phyloP scores from a whole-genome alignment of 2,113 vertebrate species.

The Melanerpes formicivorus region DNA sequence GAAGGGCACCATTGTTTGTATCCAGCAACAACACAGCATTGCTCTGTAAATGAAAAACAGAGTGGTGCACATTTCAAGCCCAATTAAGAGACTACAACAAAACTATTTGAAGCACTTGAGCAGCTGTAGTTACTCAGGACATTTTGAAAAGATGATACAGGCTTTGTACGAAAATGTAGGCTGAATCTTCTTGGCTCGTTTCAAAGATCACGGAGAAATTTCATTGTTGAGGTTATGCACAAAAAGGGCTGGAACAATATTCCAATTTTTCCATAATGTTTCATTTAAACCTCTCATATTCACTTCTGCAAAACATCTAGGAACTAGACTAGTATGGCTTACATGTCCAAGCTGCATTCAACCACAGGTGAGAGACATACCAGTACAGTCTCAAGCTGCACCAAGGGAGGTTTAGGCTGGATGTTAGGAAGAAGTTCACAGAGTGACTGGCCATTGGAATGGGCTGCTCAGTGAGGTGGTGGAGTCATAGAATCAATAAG shows the following conservation, averaged over 20 bases:
- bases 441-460: too few species aligned
- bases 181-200: not conserved
- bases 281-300: not conserved
- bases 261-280: not conserved
- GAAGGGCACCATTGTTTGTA: constrained; percentile 79
- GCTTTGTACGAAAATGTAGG: not conserved
- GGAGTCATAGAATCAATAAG: too few species aligned
- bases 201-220: not conserved
- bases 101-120: not conserved
- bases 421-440: too few species aligned
- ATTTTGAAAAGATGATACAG: not conserved
- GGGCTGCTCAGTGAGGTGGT: too few species aligned
- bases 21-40: constrained; percentile 89
- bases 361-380: not conserved
- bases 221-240: not conserved
- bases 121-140: not conserved
- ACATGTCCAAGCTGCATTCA: not conserved
- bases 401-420: too few species aligned
- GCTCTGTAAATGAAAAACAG: constrained; percentile 77
- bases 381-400: too few species aligned
- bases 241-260: not conserved
- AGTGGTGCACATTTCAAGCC: not conserved
- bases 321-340: not conserved
- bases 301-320: not conserved
- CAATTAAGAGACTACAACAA: not conserved